Evolutionary conservation across 1,140 invertebrate genomes (phyloP), one percentile per base, ranked within the genome.

Genomic region (Polypedilum pembai): DNA sequence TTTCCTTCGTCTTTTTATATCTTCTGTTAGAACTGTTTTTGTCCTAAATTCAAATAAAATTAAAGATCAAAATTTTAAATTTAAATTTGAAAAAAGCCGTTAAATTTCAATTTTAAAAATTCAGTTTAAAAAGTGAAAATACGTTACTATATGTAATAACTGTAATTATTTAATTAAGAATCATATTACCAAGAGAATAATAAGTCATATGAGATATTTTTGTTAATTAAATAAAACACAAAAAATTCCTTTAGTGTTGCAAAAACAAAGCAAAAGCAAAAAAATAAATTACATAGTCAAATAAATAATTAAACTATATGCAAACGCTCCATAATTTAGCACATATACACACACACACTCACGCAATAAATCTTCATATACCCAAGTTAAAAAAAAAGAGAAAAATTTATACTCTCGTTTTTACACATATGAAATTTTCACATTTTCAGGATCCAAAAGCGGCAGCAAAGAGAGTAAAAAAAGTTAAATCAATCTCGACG

Each of bases 81-180:
- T n/a, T n/a, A n/a, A n/a, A n/a, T n/a, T n/a, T n/a, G n/a, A n/a
- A n/a, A n/a, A n/a, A n/a, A n/a, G n/a, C n/a, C n/a, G n/a, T n/a
- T n/a, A n/a, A n/a, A n/a, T n/a, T n/a, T n/a, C n/a, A n/a, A n/a
- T n/a, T n/a, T n/a, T n/a, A n/a, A n/a, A n/a, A n/a, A n/a, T n/a
- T n/a, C n/a, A n/a, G n/a, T n/a, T n/a, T n/a, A n/a, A n/a, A n/a
- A n/a, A n/a, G n/a, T n/a, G n/a, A n/a, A n/a, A n/a, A n/a, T n/a
- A n/a, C n/a, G n/a, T n/a, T n/a, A n/a, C n/a, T n/a, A n/a, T n/a
- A n/a, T n/a, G n/a, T n/a, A n/a, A n/a, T n/a, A n/a, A n/a, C n/a
- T n/a, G n/a, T n/a, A n/a, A n/a, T n/a, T n/a, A 69, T 69, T 69
- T 69, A 69, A 69, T 69, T 69, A 56, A 56, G 45, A 12, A 56